A percentile compares a stretch with the other conserved stretches of the same genome.
Conservation (phyloP, 2,113 vertebrate species). For the Corvus cornix region DNA sequence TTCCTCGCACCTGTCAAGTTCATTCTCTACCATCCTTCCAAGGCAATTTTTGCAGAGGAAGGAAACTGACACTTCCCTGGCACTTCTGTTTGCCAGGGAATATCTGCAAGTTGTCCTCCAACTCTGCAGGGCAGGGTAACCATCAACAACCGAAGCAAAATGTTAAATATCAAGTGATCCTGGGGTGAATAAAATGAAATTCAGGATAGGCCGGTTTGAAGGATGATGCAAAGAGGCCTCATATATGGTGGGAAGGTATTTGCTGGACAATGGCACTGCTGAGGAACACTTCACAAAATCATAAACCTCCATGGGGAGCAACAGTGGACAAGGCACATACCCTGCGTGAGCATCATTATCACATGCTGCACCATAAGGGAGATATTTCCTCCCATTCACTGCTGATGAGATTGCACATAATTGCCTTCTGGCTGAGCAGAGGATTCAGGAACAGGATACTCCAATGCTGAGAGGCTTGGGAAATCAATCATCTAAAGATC, state of each 20-base stretch:
- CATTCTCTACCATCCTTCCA: background rate
- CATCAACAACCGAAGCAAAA: background rate
- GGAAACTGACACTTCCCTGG: background rate
- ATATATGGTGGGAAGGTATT: background rate
- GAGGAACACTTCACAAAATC: background rate
- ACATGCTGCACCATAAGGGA: background rate
- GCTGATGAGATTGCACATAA: slow-evolving; percentile 43
- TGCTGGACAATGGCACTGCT: background rate
- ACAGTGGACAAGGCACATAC: background rate
- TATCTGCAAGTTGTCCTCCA: background rate
- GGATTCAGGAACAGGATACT: slow-evolving; percentile 28
- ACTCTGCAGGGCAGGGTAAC: background rate
- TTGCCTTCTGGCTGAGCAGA: slow-evolving; percentile 21
- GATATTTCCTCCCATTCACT: slow-evolving; percentile 7
- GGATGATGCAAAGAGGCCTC: background rate
- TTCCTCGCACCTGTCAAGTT: background rate
- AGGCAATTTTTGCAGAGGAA: background rate
- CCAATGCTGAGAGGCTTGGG: background rate
- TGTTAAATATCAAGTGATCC: background rate
- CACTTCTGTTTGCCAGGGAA: background rate
- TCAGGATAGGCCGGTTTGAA: background rate
- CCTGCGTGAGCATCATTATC: background rate
- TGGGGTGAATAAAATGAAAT: background rate
- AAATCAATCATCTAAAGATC: slow-evolving; percentile 20
- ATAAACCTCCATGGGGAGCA: background rate